Evolutionary conservation across 2,113 vertebrate genomes (phyloP), one percentile per base, ranked within the genome.

Genomic region (Lampris incognitus): DNA sequence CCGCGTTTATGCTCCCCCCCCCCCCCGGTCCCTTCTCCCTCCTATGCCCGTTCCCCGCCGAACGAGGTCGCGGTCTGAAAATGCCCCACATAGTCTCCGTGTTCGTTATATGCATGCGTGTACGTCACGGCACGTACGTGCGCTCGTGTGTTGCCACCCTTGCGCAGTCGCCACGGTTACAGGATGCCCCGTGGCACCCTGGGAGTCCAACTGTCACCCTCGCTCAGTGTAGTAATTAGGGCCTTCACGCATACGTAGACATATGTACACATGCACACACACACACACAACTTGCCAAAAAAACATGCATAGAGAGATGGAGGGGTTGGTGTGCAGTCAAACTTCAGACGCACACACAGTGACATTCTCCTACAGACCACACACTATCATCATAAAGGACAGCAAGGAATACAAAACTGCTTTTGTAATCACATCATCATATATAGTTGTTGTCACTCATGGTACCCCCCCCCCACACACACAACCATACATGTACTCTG

Each of bases 51-150:
- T 84, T 80, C 80, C 76, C 74, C 46, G 49, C 69, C 73, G 88
- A 95, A 94, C 90, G 86, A 92, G 92, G 90, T 91, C 92, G 90
- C 92, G 24, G 88, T 87, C 81, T 91, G 72, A 79, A 91, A 89
- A 72, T 89, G 92, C 88, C 88, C 89, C 89, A 93, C 78, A 86
- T 93, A 88, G 57, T 87, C 76, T 81, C 74, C 71, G 69, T 72
- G 69, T 76, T 54, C 40, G 41, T 82, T 70, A 38, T 40, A 10
- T 54, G 10, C 3, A 38, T 54, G 65, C 10, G 65, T 54, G 65
- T 41, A 51, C 9, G 51, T 71, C 24, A 24, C 24, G 0, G 9
- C 7, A 2, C 38, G 46, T 37, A 6, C 11, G 48, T 38, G n/a
- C 37, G 59, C 70, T 50, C 59, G 64, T 49, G 48, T 11, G n/a